phyloP scores from a whole-genome alignment of 1,140 invertebrate species.

The Neuroterus valhalla region DNA sequence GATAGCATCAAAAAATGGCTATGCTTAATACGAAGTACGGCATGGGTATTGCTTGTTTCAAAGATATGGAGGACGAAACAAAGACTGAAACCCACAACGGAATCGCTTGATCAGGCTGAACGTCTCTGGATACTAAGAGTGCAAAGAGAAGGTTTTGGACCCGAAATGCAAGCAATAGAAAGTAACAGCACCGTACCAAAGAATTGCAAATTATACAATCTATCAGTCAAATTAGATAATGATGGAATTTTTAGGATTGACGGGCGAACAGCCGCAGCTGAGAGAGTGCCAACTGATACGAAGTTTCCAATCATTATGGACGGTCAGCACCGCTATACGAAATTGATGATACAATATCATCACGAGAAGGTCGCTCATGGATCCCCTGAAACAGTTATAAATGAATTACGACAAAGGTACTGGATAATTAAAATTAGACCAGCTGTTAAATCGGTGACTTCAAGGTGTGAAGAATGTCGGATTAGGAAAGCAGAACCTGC shows the following conservation, averaged over 20 bases:
- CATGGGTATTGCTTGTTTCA: neutral
- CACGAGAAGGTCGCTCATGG: conserved; percentile 48
- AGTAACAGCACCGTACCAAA: neutral
- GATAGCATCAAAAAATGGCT: neutral
- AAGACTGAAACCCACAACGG: neutral
- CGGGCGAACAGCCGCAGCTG: neutral
- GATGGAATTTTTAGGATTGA: neutral
- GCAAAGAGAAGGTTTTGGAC: neutral
- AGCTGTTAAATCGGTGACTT: no score
- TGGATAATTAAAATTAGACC: no score
- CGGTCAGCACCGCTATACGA: conserved; percentile 36
- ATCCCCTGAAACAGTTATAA: conserved; percentile 42
- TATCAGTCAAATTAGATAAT: neutral
- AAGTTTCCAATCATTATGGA: no score
- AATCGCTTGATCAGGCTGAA: neutral
- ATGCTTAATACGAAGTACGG: neutral
- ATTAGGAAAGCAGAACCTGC: neutral
- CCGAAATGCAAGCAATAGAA: neutral
- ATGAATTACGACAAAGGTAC: no score
- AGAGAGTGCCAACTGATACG: no score
- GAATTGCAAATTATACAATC: neutral
- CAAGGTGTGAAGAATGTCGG: neutral
- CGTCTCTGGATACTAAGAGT: neutral
- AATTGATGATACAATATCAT: conserved; percentile 8
- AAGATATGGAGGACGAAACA: neutral